phyloP scores from a whole-genome alignment of 1,140 invertebrate species.

The Aplysia californica region DNA sequence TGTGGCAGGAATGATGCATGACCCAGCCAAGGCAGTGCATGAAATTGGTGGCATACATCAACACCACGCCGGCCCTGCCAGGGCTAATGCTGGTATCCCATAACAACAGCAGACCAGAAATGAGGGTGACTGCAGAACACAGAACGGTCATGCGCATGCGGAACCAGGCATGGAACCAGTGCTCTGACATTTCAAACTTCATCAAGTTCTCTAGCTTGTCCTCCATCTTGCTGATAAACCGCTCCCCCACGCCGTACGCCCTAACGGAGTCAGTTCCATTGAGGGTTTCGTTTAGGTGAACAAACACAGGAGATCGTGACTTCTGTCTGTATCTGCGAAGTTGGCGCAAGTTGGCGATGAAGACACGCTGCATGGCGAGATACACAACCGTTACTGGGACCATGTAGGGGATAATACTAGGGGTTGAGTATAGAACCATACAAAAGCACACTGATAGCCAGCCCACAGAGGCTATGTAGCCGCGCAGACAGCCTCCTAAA shows the following conservation, averaged over 20 bases:
- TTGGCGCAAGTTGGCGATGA: background rate
- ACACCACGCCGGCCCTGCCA: too few relatives aligned
- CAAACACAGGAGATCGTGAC: background rate
- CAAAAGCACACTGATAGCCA: background rate
- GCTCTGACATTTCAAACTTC: background rate
- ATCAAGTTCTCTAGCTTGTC: background rate
- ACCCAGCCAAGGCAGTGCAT: background rate
- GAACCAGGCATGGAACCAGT: background rate
- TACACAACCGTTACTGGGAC: background rate
- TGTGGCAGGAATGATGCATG: background rate
- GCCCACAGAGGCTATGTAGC: background rate
- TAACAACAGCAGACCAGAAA: too few relatives aligned
- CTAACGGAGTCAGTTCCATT: background rate
- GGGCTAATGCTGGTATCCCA: too few relatives aligned
- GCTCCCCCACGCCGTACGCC: background rate
- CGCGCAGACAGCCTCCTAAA: constrained; percentile 3
- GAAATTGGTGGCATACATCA: too few relatives aligned
- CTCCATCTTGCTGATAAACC: background rate
- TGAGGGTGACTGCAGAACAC: too few relatives aligned
- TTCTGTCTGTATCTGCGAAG: background rate
- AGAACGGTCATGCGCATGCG: background rate
- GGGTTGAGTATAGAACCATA: background rate
- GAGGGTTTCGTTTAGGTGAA: background rate
- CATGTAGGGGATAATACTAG: background rate
- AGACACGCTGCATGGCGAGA: background rate